Evolutionary conservation across 2,113 vertebrate species (phyloP).

Genomic region (Vulpes vulpes): DNA sequence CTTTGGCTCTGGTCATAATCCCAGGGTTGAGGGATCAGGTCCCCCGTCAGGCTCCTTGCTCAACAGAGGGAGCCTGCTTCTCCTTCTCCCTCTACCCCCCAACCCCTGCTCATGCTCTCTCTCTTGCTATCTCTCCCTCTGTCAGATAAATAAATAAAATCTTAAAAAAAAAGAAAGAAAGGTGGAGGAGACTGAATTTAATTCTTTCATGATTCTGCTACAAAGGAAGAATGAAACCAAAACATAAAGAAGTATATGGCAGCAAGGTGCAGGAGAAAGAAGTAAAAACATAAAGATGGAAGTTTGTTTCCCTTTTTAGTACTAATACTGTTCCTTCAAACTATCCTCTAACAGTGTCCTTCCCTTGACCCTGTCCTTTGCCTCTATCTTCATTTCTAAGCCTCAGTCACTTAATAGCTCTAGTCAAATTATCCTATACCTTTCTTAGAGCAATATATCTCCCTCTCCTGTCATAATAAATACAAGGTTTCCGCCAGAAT

Average conservation of each 20-base stretch:
- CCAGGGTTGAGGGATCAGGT: no score
- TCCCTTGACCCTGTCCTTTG: neutral
- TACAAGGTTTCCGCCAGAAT: neutral
- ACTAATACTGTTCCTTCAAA: slow-evolving; percentile 1
- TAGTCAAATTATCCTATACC: neutral
- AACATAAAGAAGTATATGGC: neutral
- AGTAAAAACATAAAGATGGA: neutral
- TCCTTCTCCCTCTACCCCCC: no score
- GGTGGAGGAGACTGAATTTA: neutral
- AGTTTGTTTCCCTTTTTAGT: neutral
- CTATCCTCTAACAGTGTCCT: neutral
- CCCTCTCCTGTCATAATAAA: slow-evolving; percentile 4
- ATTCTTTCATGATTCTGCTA: slow-evolving; percentile 36
- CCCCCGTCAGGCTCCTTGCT: no score
- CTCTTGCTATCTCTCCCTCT: no score
- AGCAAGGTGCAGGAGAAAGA: neutral
- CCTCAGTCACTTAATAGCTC: neutral
- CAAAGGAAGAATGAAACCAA: slow-evolving; percentile 27
- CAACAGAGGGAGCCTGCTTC: no score
- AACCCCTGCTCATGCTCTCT: no score
- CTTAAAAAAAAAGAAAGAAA: neutral
- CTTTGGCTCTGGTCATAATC: neutral
- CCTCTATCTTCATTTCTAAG: slow-evolving; percentile 25
- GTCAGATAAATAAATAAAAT: no score
- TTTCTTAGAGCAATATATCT: neutral